phyloP scores from a whole-genome alignment of 2,888 invertebrate species.

The Diarsia mendica region DNA sequence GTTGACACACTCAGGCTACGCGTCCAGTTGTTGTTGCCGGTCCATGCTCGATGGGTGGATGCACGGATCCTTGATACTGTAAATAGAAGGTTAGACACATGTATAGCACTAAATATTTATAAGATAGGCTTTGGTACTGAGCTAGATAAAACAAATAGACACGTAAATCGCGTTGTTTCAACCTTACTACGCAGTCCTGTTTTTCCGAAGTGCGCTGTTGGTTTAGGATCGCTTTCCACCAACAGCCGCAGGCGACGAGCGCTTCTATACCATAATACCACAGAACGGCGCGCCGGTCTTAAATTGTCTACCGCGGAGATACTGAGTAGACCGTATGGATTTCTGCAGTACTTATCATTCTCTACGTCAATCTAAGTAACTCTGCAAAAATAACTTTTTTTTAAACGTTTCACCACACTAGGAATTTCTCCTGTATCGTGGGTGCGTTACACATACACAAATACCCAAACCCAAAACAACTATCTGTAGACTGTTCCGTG shows the following conservation, averaged over 20 bases:
- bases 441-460: too few relatives aligned
- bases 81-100: neutral
- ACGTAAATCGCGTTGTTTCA: neutral
- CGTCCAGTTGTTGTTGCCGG: neutral
- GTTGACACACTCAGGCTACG: neutral
- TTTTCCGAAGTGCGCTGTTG: neutral
- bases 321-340: neutral
- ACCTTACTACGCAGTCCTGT: neutral
- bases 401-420: too few relatives aligned
- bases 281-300: neutral
- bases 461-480: too few relatives aligned
- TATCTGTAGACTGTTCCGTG: too few relatives aligned
- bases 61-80: neutral
- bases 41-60: neutral
- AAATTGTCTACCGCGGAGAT: neutral
- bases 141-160: neutral
- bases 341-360: too few relatives aligned
- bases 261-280: neutral
- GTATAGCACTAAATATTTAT: neutral
- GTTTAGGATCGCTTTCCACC: conserved; percentile 6
- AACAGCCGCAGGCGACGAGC: neutral
- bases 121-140: neutral
- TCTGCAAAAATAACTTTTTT: too few relatives aligned
- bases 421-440: too few relatives aligned
- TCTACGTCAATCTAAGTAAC: too few relatives aligned